Percentiles rank a stretch among this genome's conserved stretches.
phyloP scores from a whole-genome alignment of 2,113 vertebrate genomes.

The Tiliqua scincoides region DNA sequence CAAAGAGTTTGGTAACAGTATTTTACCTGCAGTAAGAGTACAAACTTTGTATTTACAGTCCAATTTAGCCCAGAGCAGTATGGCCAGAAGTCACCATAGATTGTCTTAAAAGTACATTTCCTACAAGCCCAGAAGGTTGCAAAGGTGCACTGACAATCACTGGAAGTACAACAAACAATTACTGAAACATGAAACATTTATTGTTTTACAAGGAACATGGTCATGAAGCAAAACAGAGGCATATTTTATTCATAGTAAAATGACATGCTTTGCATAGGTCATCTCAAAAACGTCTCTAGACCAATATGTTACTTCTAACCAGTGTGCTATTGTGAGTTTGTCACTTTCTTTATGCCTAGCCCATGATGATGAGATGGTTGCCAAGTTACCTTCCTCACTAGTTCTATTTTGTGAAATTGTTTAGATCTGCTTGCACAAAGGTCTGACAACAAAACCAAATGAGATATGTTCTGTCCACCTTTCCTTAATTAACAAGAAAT shows the following conservation, averaged over 20 bases:
- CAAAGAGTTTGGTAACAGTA: background rate
- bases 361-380: background rate
- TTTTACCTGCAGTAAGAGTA: background rate
- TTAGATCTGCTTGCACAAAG: background rate
- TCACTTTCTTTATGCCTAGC: background rate
- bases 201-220: background rate
- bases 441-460: conserved; percentile 2
- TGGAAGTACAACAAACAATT: background rate
- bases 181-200: background rate
- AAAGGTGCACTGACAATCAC: background rate
- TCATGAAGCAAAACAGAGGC: background rate
- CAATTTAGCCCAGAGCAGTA: background rate
- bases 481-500: background rate
- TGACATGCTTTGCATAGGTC: background rate
- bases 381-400: background rate
- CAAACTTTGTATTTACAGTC: background rate
- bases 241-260: background rate
- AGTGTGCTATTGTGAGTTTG: background rate
- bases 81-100: background rate
- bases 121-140: background rate
- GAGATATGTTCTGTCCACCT: background rate
- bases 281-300: background rate
- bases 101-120: background rate
- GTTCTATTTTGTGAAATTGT: background rate
- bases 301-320: background rate